These are phyloP conservation scores for Auanema freiburgensis DNA, from an alignment of 2,888 invertebrate species.

Conservation along the genomic window DNA sequence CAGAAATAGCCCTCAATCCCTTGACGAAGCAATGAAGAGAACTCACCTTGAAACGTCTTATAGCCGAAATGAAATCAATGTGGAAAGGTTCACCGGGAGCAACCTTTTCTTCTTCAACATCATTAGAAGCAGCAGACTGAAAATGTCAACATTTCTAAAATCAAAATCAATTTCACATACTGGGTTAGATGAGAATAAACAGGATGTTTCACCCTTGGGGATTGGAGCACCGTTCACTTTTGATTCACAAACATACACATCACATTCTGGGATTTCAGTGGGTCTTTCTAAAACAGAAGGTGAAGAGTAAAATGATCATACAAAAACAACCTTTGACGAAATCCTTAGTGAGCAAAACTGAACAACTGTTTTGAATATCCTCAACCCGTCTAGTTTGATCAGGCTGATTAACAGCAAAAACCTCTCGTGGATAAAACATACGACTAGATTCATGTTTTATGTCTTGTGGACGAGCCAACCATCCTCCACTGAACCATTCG, in stretches of 20 bases:
- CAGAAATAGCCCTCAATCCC: no score
- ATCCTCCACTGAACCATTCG: constrained; percentile 89
- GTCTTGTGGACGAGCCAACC: constrained; percentile 86
- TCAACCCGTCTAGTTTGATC: constrained; percentile 88
- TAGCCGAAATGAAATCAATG: constrained; percentile 8
- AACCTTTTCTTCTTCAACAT: constrained; percentile 9
- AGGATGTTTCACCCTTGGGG: constrained; percentile 15
- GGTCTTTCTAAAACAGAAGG: constrained; percentile 75
- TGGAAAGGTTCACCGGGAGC: constrained; percentile 16
- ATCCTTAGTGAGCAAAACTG: constrained; percentile 85
- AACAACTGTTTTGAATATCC: constrained; percentile 86
- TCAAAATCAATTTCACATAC: constrained; percentile 6
- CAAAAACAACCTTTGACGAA: constrained; percentile 66
- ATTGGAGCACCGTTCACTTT: constrained; percentile 42
- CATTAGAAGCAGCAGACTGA: not conserved
- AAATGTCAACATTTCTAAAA: not conserved
- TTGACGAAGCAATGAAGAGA: not conserved
- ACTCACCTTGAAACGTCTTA: constrained; percentile 18
- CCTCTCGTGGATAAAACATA: constrained; percentile 87
- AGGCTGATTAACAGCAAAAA: constrained; percentile 54
- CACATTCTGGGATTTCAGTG: constrained; percentile 88
- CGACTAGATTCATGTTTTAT: constrained; percentile 73
- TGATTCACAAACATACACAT: constrained; percentile 76
- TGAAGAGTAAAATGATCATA: not conserved
- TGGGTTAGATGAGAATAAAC: not conserved